These are phyloP conservation scores for Gadus macrocephalus DNA, from an alignment of 2,113 vertebrate genomes.

Conservation along the genomic window DNA sequence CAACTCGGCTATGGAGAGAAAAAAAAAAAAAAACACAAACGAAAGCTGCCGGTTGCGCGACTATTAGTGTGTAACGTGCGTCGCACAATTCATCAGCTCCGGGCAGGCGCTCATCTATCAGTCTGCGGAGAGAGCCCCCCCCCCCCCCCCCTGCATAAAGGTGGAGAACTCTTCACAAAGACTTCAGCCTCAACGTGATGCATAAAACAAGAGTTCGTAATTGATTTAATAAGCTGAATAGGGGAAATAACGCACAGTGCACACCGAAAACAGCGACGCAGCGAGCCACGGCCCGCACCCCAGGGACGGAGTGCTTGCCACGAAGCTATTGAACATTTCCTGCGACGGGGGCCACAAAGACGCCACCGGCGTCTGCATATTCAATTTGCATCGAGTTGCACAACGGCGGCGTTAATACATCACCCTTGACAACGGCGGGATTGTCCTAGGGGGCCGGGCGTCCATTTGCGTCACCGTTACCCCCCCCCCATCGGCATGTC, in stretches of 20 bases:
- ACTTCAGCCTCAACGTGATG: too few relatives aligned
- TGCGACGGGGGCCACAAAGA: background rate
- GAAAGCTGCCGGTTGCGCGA: too few relatives aligned
- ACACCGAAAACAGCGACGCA: background rate
- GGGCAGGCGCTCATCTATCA: too few relatives aligned
- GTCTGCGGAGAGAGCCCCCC: too few relatives aligned
- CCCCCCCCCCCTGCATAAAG: too few relatives aligned
- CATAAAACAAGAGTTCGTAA: too few relatives aligned
- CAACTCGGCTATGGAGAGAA: too few relatives aligned
- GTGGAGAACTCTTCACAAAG: too few relatives aligned
- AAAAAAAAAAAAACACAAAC: too few relatives aligned
- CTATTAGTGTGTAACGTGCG: too few relatives aligned
- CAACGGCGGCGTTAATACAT: slow-evolving; percentile 7
- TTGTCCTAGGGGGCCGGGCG: background rate
- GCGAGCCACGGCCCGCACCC: background rate
- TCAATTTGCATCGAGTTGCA: slow-evolving; percentile 12
- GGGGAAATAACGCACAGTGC: background rate
- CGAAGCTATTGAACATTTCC: too few relatives aligned
- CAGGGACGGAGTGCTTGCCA: background rate
- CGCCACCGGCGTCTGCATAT: background rate
- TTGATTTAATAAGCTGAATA: slow-evolving; percentile 2
- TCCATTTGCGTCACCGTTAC: slow-evolving; percentile 9
- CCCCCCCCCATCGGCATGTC: background rate
- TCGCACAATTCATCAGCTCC: too few relatives aligned
- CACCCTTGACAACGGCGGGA: slow-evolving; percentile 10